phyloP scores from a whole-genome alignment of 1,140 invertebrate genomes.

The Pogonomyrmex californicus region DNA sequence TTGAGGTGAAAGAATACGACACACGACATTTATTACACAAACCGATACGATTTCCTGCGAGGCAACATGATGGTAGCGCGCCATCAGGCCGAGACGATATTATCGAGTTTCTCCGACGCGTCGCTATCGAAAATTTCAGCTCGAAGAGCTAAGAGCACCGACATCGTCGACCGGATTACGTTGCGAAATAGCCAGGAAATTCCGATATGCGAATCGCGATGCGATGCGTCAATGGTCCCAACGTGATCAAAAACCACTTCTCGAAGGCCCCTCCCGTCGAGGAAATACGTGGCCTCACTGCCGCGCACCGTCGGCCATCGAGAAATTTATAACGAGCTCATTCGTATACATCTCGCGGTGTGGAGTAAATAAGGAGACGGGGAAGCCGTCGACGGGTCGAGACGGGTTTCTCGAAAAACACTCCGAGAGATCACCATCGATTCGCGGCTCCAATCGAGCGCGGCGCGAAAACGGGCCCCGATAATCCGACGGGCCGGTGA shows the following conservation, averaged over 20 bases:
- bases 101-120: slow-evolving; percentile 17
- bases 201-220: slow-evolving; percentile 49
- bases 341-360: slow-evolving; percentile 59
- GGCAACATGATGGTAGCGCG: not conserved
- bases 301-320: slow-evolving; percentile 14
- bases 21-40: not conserved
- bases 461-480: slow-evolving; percentile 55
- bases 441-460: slow-evolving; percentile 36
- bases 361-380: slow-evolving; percentile 39
- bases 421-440: slow-evolving; percentile 26
- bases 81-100: not conserved
- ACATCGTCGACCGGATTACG: not conserved
- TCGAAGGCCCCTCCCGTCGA: not conserved
- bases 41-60: not conserved
- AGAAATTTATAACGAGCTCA: slow-evolving; percentile 59
- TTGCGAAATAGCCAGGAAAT: slow-evolving; percentile 51
- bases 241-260: slow-evolving; percentile 17
- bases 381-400: not conserved
- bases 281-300: slow-evolving; percentile 18
- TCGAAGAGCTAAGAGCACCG: not conserved
- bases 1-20: not conserved
- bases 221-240: slow-evolving; percentile 12
- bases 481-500: slow-evolving; percentile 63
- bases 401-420: slow-evolving; percentile 47
- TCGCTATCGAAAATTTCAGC: slow-evolving; percentile 15